phyloP scores from a whole-genome alignment of 2,888 invertebrate genomes.

The Acleris holmiana region DNA sequence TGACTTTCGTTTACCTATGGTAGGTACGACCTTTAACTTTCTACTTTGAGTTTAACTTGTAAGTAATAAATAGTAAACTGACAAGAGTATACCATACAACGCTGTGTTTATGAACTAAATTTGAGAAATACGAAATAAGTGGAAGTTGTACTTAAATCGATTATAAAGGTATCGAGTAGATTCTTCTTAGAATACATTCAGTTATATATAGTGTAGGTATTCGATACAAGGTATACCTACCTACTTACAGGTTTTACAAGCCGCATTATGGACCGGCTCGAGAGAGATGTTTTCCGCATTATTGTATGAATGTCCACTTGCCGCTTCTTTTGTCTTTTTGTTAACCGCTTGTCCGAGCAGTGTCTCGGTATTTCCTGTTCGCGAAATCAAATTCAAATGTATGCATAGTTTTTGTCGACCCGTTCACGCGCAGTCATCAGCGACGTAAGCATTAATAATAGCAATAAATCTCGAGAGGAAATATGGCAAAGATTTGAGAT shows the following conservation, averaged over 20 bases:
- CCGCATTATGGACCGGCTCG: constrained; percentile 19
- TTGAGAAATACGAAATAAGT: too few species aligned
- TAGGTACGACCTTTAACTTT: too few species aligned
- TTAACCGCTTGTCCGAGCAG: constrained; percentile 55
- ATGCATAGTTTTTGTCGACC: constrained; percentile 79
- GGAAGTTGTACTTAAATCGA: too few species aligned
- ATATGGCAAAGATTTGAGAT: too few species aligned
- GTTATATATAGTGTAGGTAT: not conserved
- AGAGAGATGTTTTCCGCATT: constrained; percentile 35
- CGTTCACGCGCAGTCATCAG: constrained; percentile 51
- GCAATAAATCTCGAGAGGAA: not conserved
- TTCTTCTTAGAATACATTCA: not conserved
- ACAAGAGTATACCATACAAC: too few species aligned
- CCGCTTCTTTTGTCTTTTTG: constrained; percentile 50
- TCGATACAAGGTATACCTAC: constrained; percentile 3
- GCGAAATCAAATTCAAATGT: constrained; percentile 78
- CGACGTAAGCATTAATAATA: constrained; percentile 37
- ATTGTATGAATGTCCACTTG: constrained; percentile 42
- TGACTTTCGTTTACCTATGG: too few species aligned
- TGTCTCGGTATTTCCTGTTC: constrained; percentile 76
- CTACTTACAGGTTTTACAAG: constrained; percentile 13
- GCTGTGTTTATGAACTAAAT: too few species aligned
- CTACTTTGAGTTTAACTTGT: too few species aligned
- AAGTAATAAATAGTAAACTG: too few species aligned
- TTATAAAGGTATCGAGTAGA: too few species aligned